phyloP scores from a whole-genome alignment of 2,797 vertebrate genomes.

The Sebastiscus albofasciatus region DNA sequence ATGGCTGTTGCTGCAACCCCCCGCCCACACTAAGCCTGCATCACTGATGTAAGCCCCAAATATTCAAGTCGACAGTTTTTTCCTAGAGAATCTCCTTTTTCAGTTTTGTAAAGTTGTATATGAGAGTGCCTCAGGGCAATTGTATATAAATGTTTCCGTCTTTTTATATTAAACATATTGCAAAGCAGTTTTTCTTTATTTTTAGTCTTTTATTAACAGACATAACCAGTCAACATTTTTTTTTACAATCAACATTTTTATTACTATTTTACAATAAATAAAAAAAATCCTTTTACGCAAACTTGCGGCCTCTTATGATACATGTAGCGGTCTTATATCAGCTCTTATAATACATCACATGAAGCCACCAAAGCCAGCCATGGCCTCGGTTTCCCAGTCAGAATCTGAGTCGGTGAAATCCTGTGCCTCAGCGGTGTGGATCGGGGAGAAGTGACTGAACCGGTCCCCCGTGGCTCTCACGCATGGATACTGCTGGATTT shows the following conservation, averaged over 20 bases:
- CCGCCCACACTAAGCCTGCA: slow-evolving; percentile 53
- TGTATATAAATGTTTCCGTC: slow-evolving; percentile 82
- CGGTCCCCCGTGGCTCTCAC: slow-evolving; percentile 27
- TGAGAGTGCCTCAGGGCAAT: slow-evolving; percentile 70
- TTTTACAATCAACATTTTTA: slow-evolving; percentile 23
- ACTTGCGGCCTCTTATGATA: slow-evolving; percentile 22
- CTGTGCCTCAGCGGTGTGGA: slow-evolving; percentile 63
- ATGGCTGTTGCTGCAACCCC: slow-evolving; percentile 64
- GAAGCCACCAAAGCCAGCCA: slow-evolving; percentile 76
- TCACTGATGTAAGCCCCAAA: slow-evolving; percentile 54
- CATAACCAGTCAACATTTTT: neutral
- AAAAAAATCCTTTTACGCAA: slow-evolving; percentile 5
- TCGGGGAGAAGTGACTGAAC: slow-evolving; percentile 80
- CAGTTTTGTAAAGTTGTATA: slow-evolving; percentile 81
- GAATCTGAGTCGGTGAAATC: slow-evolving; percentile 83
- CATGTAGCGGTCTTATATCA: neutral
- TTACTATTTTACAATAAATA: slow-evolving; percentile 74
- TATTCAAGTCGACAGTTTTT: slow-evolving; percentile 47
- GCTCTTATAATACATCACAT: slow-evolving; percentile 57
- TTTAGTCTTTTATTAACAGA: slow-evolving; percentile 49
- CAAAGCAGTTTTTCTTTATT: slow-evolving; percentile 32
- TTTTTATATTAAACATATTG: slow-evolving; percentile 84
- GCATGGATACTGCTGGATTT: slow-evolving; percentile 60
- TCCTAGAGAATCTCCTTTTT: slow-evolving; percentile 67
- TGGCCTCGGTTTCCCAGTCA: slow-evolving; percentile 85